Base-by-base conservation (phyloP, 1,140 invertebrate genomes). In the Camponotus floridanus region DNA sequence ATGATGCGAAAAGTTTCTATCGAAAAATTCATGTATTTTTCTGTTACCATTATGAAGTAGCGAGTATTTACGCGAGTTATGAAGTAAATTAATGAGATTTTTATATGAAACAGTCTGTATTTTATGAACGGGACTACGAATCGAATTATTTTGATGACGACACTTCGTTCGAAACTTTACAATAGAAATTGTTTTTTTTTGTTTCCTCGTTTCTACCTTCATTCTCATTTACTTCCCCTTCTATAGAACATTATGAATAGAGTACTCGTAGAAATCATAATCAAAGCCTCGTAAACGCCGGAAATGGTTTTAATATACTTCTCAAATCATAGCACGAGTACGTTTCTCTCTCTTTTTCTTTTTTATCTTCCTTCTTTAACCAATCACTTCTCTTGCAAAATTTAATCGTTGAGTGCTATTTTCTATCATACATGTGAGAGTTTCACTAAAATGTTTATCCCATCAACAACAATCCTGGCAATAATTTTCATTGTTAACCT, bases 281-380 rank as follows among this genome's bases (percentile, higher is more conserved):
- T 26, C 80, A 88, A 83, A 86, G 85, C 85, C 48, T 42, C 36
- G 39, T 67, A 81, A 86, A 86, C 67, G 65, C 51, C 73, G 87
- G 87, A 88, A 88, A 88, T 85, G 65, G 86, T 42, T 88, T 88
- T 88, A 86, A 90, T 88, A 90, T 79, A 89, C 86, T 64, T 90
- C 31, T 36, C 57, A 61, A 59, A 39, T 6, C 11, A 15, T 13
- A 21, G 51, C 31, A 68, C 5, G 13, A 39, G 1, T 51, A 51
- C 18, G 2, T 57, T 26, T 48, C 33, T 31, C 59, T 42, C 45
- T 76, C 48, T 31, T n/a, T 83, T 11, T 15, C 0, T 42, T 26
- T 65, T 26, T 26, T 76, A 7, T 13, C 15, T 51, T 18, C 1
- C 15, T 51, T 5, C 36, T 42, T 26, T 13, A 31, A 7, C 18